Conservation (phyloP, 2,113 vertebrate species). For the Platichthys stellatus region DNA sequence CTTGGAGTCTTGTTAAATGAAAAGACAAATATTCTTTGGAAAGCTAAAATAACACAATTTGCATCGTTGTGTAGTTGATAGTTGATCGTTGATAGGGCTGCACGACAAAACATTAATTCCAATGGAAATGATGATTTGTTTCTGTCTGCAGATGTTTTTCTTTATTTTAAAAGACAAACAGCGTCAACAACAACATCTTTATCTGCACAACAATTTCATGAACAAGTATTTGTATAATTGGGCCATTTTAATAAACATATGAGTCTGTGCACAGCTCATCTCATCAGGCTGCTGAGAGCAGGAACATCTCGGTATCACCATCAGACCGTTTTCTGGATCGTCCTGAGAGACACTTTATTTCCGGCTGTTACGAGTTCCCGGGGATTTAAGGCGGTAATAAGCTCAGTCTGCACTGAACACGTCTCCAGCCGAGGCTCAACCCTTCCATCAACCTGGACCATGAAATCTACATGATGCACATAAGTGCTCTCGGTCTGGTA, state of each 20-base stretch:
- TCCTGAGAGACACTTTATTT: neutral
- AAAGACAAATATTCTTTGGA: too few species aligned
- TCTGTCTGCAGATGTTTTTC: too few species aligned
- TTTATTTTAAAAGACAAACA: too few species aligned
- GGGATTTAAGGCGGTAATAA: neutral
- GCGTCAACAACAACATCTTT: too few species aligned
- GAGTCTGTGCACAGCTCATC: neutral
- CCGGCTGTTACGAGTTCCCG: neutral
- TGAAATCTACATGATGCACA: neutral
- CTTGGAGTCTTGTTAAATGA: too few species aligned
- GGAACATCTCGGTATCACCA: neutral
- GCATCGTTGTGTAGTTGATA: too few species aligned
- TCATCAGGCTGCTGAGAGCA: neutral
- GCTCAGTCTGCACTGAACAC: neutral
- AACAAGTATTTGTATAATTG: too few species aligned
- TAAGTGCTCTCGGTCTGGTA: conserved; percentile 6
- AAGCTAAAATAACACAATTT: too few species aligned
- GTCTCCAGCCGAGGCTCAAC: neutral
- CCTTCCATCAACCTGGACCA: neutral
- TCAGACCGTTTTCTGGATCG: neutral
- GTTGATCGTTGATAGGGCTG: too few species aligned
- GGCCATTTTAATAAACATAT: neutral
- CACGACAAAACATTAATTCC: too few species aligned
- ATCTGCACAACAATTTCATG: too few species aligned
- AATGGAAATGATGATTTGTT: too few species aligned